phyloP scores from a whole-genome alignment of 2,113 vertebrate genomes.

The Oophaga pumilio region DNA sequence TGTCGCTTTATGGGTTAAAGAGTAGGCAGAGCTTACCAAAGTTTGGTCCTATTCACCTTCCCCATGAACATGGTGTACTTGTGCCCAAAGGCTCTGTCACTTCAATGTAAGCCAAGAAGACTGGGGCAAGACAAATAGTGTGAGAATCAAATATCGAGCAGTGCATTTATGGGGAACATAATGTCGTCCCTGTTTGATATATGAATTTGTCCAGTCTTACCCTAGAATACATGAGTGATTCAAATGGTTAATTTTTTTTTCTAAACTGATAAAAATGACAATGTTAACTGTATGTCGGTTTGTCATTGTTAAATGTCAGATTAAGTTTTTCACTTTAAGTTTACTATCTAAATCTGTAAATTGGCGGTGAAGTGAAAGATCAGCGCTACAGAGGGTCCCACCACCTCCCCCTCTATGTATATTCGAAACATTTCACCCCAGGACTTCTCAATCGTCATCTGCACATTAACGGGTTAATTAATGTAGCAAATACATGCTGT shows the following conservation, averaged over 20 bases:
- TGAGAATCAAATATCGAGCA: too few relatives aligned
- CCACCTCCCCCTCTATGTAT: not conserved
- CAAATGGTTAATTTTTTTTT: not conserved
- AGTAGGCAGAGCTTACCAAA: too few relatives aligned
- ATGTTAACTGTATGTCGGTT: not conserved
- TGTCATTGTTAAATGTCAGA: not conserved
- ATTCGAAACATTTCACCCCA: not conserved
- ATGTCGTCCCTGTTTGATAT: too few relatives aligned
- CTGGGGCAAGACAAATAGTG: too few relatives aligned
- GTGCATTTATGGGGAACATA: too few relatives aligned
- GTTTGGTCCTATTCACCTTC: too few relatives aligned
- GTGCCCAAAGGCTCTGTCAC: too few relatives aligned
- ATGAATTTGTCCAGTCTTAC: too few relatives aligned
- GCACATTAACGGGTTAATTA: conserved; percentile 30
- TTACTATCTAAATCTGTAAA: not conserved
- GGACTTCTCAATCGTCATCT: not conserved
- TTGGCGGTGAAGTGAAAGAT: not conserved
- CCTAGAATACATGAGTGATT: too few relatives aligned
- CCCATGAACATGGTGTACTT: too few relatives aligned
- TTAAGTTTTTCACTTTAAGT: not conserved
- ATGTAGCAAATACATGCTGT: conserved; percentile 17
- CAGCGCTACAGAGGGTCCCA: not conserved
- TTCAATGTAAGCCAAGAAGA: too few relatives aligned
- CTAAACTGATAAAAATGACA: not conserved
- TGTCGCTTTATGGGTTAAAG: too few relatives aligned